Evolutionary conservation across 2,113 vertebrate species (phyloP), one percentile per base, ranked within the genome.

Genomic region (Edolisoma coerulescens): DNA sequence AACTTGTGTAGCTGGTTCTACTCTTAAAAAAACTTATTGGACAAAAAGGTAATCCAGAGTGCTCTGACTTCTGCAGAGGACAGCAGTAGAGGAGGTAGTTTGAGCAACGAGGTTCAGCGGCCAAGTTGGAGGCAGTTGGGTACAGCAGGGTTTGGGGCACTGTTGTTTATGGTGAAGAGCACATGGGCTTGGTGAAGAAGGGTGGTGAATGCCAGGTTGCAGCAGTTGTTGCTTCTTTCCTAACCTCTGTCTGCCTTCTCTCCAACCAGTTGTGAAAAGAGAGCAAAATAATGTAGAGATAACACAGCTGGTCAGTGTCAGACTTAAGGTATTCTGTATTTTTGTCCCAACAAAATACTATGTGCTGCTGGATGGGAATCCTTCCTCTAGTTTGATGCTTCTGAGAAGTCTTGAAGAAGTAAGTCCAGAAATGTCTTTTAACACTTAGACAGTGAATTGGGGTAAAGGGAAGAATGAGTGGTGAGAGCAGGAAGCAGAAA

Each of bases 111-210:
- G 21, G 11, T n/a, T 79, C 56, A 63, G 75, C 1, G 2, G 19
- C 50, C 2, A 2, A 5, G 14, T 41, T 77, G 35, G 30, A 26
- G 9, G 39, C 3, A 5, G 16, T n/a, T 80, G 3, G 3, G 7
- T 76, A n/a, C 27, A 32, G 17, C 0, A 0, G 11, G 1, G 6
- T 41, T 44, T 91, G 53, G 17, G 7, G 3, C 35, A 23, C 17
- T 50, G 15, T 32, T 54, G 5, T 26, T 47, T 16, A 16, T 65
- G 33, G 27, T 45, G 60, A 45, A 76, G n/a, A 73, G 28, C 23
- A 28, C 3, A 0, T 22, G 11, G 24, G 3, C 18, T 89, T 0
- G 0, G 7, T 83, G 37, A 79, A 35, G 33, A 76, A 35, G 22
- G 13, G 7, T 65, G 15, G 15, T 0, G 1, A 35, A 41, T 81